Base-by-base conservation (phyloP, 2,113 vertebrate species). In the Vanacampus margaritifer region DNA sequence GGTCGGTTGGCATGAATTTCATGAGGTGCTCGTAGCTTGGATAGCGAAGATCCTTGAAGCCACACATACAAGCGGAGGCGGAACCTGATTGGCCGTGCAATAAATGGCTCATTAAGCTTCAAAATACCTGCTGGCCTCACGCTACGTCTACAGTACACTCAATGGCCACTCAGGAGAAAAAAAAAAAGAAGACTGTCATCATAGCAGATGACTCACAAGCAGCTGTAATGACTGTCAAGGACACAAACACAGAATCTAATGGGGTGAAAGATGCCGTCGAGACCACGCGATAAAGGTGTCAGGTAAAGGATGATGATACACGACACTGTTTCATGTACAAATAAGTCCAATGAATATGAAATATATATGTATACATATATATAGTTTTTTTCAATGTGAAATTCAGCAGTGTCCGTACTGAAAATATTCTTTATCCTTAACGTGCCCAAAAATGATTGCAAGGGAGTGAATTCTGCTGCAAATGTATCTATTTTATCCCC, bases 181-280 rank as follows among this genome's bases (percentile, higher is more conserved):
- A 57, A 19, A 28, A 58, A 35, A 66, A 71, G 45, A 1, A n/a
- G 48, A 71, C 64, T 71, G 26, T 70, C 21, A 69, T 65, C 11
- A 43, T 1, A 13, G 26, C 14, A 24, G 70, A 73, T 70, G 64
- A 77, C 26, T 73, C 63, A 74, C 46, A 21, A 21, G 10, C 24
- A 45, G 2, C 54, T 37, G 43, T 65, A 79, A 83, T 80, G 51
- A 75, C 71, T 68, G 36, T 57, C 36, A 59, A 17, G 59, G 46
- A 61, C 48, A 43, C 19, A 48, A 19, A 50, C 14, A 70, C 63
- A 60, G 11, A 68, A 54, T n/a, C 23, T 26, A 54, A 54, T 51
- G 48, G n/a, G 48, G 48, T 19, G 46, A 50, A 50, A 16, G 19
- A 21, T 21, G 46, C 46, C 21, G 17, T 50, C 46, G 19, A 21